Evolutionary conservation across 2,113 vertebrate species (phyloP).

Genomic region (Malaclemys terrapin): DNA sequence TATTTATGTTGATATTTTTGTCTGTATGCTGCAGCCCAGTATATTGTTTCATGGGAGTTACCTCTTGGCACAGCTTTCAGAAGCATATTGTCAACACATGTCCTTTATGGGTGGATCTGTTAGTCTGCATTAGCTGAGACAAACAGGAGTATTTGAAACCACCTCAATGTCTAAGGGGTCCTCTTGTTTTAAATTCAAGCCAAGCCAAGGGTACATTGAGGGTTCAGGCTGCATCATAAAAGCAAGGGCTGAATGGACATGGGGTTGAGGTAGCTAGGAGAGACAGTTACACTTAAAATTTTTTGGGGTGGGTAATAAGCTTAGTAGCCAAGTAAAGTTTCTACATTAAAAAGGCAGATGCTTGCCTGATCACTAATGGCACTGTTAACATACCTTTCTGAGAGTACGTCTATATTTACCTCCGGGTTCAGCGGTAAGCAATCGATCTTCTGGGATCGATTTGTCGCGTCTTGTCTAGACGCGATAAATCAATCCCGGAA

Average conservation of each 20-base stretch:
- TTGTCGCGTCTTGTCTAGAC: no score
- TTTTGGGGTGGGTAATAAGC: neutral
- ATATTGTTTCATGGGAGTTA: neutral
- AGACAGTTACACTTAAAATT: neutral
- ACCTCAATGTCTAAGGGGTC: no score
- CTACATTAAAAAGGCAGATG: neutral
- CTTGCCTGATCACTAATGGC: neutral
- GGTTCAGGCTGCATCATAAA: neutral
- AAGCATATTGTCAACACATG: neutral
- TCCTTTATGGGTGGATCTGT: neutral
- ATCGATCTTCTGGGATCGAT: no score
- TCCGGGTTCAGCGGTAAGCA: no score
- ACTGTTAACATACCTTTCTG: neutral
- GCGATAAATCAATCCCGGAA: no score
- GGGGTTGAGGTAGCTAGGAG: neutral
- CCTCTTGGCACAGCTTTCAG: accelerated
- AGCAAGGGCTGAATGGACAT: neutral
- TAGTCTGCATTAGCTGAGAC: neutral
- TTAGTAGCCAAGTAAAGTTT: neutral
- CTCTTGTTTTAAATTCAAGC: neutral
- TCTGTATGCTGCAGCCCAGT: neutral
- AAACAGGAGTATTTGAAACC: neutral
- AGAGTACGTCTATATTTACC: no score
- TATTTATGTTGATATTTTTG: neutral
- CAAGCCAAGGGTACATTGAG: accelerated